Conservation (phyloP, 30 jellyfish, hydroid and myxozoan genomes). For the Haliclystus octoradiatus region DNA sequence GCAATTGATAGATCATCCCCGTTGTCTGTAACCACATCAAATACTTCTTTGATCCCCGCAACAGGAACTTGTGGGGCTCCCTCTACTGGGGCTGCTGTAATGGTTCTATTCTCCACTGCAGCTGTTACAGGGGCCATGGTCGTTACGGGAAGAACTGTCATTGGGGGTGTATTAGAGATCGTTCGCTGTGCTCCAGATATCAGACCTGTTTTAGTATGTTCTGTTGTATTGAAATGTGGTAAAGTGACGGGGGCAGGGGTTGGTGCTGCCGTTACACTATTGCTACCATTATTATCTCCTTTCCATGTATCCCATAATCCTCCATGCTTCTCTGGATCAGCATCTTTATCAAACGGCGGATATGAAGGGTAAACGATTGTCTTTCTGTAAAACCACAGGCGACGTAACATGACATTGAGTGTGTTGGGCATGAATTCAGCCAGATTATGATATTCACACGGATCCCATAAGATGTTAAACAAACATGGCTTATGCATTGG, state of each 20-base stretch:
- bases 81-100: not conserved
- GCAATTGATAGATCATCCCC: slow-evolving; percentile 47
- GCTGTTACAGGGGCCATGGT: not conserved
- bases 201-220: not conserved
- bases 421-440: slow-evolving; percentile 98
- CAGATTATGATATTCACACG: slow-evolving; percentile 96
- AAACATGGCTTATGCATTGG: slow-evolving; percentile 97
- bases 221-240: not conserved
- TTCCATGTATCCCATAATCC: slow-evolving; percentile 93
- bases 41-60: slow-evolving; percentile 29
- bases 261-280: not conserved
- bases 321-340: slow-evolving; percentile 83
- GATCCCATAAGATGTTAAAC: slow-evolving; percentile 98
- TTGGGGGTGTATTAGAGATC: not conserved
- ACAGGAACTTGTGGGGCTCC: slow-evolving; percentile 8
- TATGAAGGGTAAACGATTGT: slow-evolving; percentile 57
- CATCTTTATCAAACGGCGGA: slow-evolving; percentile 55
- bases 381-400: slow-evolving; percentile 57
- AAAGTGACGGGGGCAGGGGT: not conserved
- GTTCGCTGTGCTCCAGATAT: not conserved
- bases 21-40: slow-evolving; percentile 60
- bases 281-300: slow-evolving; percentile 16
- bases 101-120: not conserved
- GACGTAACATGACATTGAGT: slow-evolving; percentile 59
- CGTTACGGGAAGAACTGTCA: not conserved